Conservation (phyloP, 2,797 vertebrate species). For the Rhinatrema bivittatum region DNA sequence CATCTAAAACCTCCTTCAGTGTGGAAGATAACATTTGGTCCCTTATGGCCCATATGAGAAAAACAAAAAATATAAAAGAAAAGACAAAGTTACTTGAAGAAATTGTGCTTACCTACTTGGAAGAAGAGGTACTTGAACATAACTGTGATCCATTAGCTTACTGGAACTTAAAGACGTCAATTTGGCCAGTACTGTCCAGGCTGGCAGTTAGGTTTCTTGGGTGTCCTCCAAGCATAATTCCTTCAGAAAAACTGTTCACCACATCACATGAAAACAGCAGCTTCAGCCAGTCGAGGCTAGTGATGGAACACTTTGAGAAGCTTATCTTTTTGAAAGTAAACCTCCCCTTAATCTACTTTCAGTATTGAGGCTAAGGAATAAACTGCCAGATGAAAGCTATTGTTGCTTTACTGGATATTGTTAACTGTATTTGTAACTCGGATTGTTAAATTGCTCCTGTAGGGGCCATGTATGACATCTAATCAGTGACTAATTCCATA, state of each 20-base stretch:
- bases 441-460: slow-evolving; percentile 55
- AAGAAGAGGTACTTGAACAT: slow-evolving; percentile 96
- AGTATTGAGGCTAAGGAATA: slow-evolving; percentile 74
- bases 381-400: slow-evolving; percentile 35
- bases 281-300: slow-evolving; percentile 79
- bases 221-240: slow-evolving; percentile 88
- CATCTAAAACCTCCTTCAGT: slow-evolving; percentile 50
- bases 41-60: slow-evolving; percentile 81
- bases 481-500: slow-evolving; percentile 51
- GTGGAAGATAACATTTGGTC: slow-evolving; percentile 85
- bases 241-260: slow-evolving; percentile 88
- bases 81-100: slow-evolving; percentile 78
- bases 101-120: slow-evolving; percentile 86
- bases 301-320: slow-evolving; percentile 90
- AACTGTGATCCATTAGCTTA: slow-evolving; percentile 96
- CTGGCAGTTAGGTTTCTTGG: slow-evolving; percentile 90
- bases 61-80: slow-evolving; percentile 72
- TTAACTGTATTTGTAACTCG: slow-evolving; percentile 18
- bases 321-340: slow-evolving; percentile 97
- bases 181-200: slow-evolving; percentile 88
- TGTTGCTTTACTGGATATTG: slow-evolving; percentile 42
- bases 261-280: slow-evolving; percentile 77
- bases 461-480: slow-evolving; percentile 56
- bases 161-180: slow-evolving; percentile 90
- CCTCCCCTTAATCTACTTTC: slow-evolving; percentile 95